Evolutionary conservation across 2,888 invertebrate genomes (phyloP), one percentile per base, ranked within the genome.

Genomic region (Rhimphoctona megacephalus): DNA sequence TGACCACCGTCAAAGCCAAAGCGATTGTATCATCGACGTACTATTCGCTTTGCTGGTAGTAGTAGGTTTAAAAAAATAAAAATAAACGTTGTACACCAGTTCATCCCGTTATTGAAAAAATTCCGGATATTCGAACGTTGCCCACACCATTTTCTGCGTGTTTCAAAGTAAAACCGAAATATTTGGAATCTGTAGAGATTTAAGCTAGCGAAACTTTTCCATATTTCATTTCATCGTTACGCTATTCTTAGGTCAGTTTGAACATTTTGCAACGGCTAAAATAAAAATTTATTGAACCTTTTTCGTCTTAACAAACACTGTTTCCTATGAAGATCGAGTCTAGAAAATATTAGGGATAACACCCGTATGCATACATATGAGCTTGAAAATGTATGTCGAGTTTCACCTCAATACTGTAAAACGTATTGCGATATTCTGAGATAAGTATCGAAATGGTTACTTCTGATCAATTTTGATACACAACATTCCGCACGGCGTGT

Each of bases 1-100:
- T 84, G 84, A 83, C 81, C 87, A 77, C 85, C 81, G 88, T 89
- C 88, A 89, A 89, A 89, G 89, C 83, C 74, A 85, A 85, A 89
- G 74, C 82, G 82, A 84, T 82, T 85, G 79, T 76, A 78, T 82
- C 82, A 82, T 79, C 85, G 81, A 72, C 76, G 39, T 77, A 79
- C 57, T 14, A 57, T 67, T 66, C 79, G 82, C 80, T 74, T 36
- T 57, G 79, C 73, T 80, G 54, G 30, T 54, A 25, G 52, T 69
- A 30, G 49, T 36, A 46, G 70, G 17, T 79, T 79, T 46, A 22
- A 46, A 77, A 77, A 66, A 46, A 77, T 14, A 77, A 66, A 52
- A 49, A 46, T 52, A 66, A 64, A 39, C 54, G 54, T 82, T 49
- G 25, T 9, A 6, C 7, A 79, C 54, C 67, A 17, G 66, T 52